phyloP scores from a whole-genome alignment of 2,113 vertebrate species.

The Psittacus erithacus region DNA sequence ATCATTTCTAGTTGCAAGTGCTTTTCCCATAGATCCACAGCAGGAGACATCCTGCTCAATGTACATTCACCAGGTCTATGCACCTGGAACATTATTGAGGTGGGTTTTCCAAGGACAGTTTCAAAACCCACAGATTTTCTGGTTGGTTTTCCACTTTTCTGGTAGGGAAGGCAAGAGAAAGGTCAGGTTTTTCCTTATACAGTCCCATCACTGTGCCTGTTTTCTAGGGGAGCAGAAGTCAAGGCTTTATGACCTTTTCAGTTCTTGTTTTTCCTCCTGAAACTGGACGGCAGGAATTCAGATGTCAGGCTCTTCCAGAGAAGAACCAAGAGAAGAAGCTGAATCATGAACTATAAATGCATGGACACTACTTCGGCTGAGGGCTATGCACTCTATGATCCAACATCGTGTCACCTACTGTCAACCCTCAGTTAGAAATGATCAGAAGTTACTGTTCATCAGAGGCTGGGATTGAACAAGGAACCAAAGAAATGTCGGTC shows the following conservation, averaged over 20 bases:
- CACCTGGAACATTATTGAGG: background rate
- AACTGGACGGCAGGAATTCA: background rate
- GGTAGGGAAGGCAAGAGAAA: background rate
- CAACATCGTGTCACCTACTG: background rate
- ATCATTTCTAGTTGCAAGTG: background rate
- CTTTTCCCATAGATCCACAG: background rate
- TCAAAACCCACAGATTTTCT: background rate
- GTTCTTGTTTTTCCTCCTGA: background rate
- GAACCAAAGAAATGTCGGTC: background rate
- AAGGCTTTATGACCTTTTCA: background rate
- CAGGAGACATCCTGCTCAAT: background rate
- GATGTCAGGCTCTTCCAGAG: background rate
- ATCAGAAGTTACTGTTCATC: background rate
- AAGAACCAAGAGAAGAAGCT: background rate
- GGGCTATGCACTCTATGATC: background rate
- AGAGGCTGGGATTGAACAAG: background rate
- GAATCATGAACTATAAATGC: background rate
- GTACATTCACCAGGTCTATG: background rate
- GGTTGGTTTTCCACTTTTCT: background rate
- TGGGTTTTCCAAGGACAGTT: background rate
- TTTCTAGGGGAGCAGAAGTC: background rate
- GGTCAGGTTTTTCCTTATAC: background rate
- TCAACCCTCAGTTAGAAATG: background rate
- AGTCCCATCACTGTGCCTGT: background rate
- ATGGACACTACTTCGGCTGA: background rate